A percentile compares a stretch with the other conserved stretches of the same genome.
phyloP scores from a whole-genome alignment of 2,888 invertebrate genomes.

The Drosophila pseudotalamancana region DNA sequence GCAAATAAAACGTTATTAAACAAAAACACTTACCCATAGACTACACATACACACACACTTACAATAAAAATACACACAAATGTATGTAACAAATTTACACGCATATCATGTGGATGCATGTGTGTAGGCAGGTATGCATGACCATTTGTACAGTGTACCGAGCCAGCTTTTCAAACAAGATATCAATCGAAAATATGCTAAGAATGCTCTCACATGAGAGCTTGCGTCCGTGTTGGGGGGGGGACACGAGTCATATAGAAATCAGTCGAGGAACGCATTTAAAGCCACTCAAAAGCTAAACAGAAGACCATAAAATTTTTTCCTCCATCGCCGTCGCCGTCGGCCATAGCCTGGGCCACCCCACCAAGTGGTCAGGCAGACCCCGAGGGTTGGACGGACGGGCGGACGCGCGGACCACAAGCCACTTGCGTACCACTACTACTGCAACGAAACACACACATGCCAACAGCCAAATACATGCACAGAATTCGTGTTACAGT shows the following conservation, averaged over 20 bases:
- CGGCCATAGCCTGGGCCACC: constrained; percentile 17
- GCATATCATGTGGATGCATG: background rate
- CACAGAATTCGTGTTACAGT: constrained; percentile 63
- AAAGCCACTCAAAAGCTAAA: constrained; percentile 72
- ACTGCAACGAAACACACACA: constrained; percentile 7
- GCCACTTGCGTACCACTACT: constrained; percentile 27
- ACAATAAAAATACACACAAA: background rate
- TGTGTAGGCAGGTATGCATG: constrained; percentile 6
- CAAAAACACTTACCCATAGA: constrained; percentile 15
- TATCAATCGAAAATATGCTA: constrained; percentile 67
- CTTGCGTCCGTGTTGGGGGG: constrained; percentile 7
- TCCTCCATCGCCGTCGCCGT: constrained; percentile 37
- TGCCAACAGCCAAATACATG: constrained; percentile 6
- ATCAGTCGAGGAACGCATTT: constrained; percentile 71
- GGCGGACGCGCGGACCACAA: constrained; percentile 9
- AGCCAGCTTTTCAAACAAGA: constrained; percentile 22
- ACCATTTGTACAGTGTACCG: constrained; percentile 15
- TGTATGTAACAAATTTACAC: background rate
- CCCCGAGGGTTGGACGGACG: background rate
- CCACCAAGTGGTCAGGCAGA: background rate
- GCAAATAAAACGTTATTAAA: constrained; percentile 37
- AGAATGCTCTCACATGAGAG: constrained; percentile 46
- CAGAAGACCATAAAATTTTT: constrained; percentile 64
- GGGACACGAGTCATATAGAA: constrained; percentile 59
- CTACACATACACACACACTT: background rate